Evolutionary conservation across 2,113 vertebrate species (phyloP).

Genomic region (Acinonyx jubatus): DNA sequence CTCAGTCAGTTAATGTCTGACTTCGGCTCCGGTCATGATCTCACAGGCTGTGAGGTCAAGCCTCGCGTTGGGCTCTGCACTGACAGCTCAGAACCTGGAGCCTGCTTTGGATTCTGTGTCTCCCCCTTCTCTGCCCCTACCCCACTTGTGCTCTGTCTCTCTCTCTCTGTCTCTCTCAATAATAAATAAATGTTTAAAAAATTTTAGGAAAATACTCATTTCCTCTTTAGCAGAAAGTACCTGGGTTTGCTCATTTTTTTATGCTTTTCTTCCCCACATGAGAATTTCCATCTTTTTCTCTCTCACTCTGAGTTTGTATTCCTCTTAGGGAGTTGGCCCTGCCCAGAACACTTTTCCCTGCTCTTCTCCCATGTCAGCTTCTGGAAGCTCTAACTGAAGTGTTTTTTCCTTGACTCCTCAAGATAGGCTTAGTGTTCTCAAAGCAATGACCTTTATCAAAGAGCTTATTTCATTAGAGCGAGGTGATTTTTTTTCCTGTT

Average conservation of each 20-base stretch:
- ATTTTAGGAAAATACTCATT: not conserved
- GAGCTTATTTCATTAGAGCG: not conserved
- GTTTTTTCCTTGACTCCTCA: not conserved
- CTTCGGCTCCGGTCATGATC: no score
- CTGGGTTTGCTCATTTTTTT: not conserved
- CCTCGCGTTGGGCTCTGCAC: no score
- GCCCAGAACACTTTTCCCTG: not conserved
- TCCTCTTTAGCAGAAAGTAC: not conserved
- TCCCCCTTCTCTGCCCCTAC: no score
- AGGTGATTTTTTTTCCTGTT: not conserved
- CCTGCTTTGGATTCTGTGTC: no score
- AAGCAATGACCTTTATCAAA: not conserved
- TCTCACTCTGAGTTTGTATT: not conserved
- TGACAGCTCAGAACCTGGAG: no score
- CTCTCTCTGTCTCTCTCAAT: no score
- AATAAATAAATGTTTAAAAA: no score
- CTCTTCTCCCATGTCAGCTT: not conserved
- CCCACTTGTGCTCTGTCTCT: no score
- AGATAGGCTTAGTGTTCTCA: not conserved
- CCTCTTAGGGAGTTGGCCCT: not conserved
- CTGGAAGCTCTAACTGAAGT: not conserved
- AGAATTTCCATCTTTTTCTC: not conserved
- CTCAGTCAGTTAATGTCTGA: no score
- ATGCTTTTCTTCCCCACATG: not conserved
- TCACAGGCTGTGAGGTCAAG: no score